Base-by-base conservation (phyloP, 1,140 invertebrate species). In the Listronotus oregonensis region DNA sequence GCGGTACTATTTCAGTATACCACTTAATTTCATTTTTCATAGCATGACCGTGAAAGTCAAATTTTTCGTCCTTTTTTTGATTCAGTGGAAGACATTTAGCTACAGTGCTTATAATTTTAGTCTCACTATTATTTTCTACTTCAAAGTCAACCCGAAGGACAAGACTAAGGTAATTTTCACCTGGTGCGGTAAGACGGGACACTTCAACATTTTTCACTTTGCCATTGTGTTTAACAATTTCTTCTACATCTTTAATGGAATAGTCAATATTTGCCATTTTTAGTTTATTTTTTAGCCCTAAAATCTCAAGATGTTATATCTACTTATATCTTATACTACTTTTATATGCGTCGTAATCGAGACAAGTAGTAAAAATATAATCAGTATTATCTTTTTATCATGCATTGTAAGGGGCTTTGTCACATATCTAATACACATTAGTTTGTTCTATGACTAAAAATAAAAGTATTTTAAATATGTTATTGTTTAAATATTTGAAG, bases 1-100 rank as follows among this genome's bases (percentile, higher is more conserved):
- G n/a, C 7, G 51, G 51, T 11, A 54, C 17, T 14, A 54, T 54
- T 54, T 54, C 37, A 3, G 51, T 34, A 37, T 54, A 54, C 10
- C n/a, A 54, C n/a, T 54, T 34, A 15, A 54, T 54, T 37, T 54
- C 51, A 27, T 54, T 54, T 12, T 37, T 54, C 51, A 54, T 54
- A 11, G 7, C 5, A 6, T 15, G 14, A 4, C 21, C n/a, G 31
- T 39, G 14, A 18, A 54, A 34, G 6, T 34, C 32, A 14, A 11
- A 11, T 5, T 8, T 14, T 27, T 31, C 31, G n/a, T n/a, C n/a
- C 7, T 54, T 31, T 7, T 34, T 34, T 9, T 34, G 6, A 9
- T 8, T 6, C 6, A 54, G 11, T 7, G 51, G 51, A 34, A 54
- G 14, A 11, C 31, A 7, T 18, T 54, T 54, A 27, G 37, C 51